These are phyloP conservation scores for Pyrrhosoma nymphula DNA, from an alignment of 2,888 invertebrate species.

Conservation along the genomic window DNA sequence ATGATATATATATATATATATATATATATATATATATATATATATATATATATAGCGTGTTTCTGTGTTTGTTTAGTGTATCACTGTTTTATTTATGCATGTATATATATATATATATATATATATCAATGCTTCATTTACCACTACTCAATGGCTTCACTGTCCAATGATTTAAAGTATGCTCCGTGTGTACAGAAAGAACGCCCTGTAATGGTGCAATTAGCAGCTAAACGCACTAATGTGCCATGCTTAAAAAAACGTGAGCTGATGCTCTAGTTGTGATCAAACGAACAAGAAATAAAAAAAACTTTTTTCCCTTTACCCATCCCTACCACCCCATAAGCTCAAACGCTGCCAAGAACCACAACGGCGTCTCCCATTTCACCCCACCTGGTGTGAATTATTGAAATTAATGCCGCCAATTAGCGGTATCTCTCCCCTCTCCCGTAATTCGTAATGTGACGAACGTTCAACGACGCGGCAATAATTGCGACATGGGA, in stretches of 20 bases:
- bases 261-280: neutral
- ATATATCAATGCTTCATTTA: neutral
- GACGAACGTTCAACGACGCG: constrained; percentile 24
- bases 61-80: neutral
- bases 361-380: neutral
- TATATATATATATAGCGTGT: no score
- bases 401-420: constrained; percentile 25
- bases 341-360: neutral
- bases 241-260: neutral
- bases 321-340: neutral
- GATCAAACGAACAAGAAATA: neutral
- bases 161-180: neutral
- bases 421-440: neutral
- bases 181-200: neutral
- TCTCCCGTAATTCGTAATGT: neutral
- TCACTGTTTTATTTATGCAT: neutral
- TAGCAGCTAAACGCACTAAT: constrained; percentile 18
- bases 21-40: no score
- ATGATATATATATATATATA: no score
- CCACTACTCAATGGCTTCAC: neutral
- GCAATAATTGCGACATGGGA: constrained; percentile 28
- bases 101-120: no score
- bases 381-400: constrained; percentile 14
- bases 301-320: neutral
- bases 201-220: neutral